Conservation (phyloP, 1,140 invertebrate genomes). For the Zaprionus nigranus region DNA sequence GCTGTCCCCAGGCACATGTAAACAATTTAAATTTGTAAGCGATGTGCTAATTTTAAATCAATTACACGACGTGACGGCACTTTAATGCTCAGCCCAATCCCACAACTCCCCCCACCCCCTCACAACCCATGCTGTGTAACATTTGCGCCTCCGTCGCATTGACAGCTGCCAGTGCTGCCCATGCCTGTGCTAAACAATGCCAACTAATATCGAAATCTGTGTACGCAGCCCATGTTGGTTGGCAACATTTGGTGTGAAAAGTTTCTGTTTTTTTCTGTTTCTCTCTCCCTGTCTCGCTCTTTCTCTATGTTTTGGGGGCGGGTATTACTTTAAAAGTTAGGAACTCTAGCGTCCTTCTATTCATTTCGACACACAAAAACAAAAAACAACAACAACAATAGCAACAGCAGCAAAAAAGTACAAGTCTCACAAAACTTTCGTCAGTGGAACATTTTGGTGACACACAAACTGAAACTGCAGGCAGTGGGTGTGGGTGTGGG, state of each 20-base stretch:
- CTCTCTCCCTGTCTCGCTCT: neutral
- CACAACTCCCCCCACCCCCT: neutral
- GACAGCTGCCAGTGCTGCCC: slow-evolving; percentile 52
- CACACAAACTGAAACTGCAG: slow-evolving; percentile 74
- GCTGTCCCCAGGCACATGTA: slow-evolving; percentile 73
- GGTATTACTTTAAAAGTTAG: slow-evolving; percentile 69
- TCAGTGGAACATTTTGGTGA: slow-evolving; percentile 64
- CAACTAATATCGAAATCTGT: slow-evolving; percentile 71
- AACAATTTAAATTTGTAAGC: slow-evolving; percentile 79
- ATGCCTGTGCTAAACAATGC: slow-evolving; percentile 45
- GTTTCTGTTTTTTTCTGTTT: slow-evolving; percentile 51
- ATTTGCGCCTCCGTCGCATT: slow-evolving; percentile 19
- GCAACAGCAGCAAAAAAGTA: slow-evolving; percentile 38
- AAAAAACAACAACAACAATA: slow-evolving; percentile 10
- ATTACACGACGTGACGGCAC: slow-evolving; percentile 76
- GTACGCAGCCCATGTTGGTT: slow-evolving; percentile 52
- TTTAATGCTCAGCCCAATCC: slow-evolving; percentile 51
- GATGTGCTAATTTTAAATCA: slow-evolving; percentile 81
- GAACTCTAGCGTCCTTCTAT: slow-evolving; percentile 55
- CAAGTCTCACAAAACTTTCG: slow-evolving; percentile 53
- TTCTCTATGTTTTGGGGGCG: neutral
- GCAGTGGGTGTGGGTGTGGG: slow-evolving; percentile 6
- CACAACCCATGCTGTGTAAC: neutral
- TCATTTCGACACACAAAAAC: slow-evolving; percentile 43
- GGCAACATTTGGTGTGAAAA: slow-evolving; percentile 80